A percentile compares a stretch with the other conserved stretches of the same genome.
These are phyloP conservation scores for Aphidius gifuensis DNA, from an alignment of 1,140 invertebrate genomes.

Conservation along the genomic window DNA sequence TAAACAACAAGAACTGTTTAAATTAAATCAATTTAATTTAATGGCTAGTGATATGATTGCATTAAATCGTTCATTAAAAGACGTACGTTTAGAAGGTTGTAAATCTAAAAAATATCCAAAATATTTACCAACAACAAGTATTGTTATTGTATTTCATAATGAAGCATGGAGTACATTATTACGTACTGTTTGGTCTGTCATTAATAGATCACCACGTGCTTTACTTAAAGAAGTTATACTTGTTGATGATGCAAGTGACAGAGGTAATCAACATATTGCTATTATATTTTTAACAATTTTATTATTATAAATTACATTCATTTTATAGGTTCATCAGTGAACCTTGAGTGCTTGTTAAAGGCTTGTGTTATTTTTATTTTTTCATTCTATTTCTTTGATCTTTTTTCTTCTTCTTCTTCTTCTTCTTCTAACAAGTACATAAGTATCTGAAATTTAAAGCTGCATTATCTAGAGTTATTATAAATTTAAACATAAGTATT, in stretches of 20 bases:
- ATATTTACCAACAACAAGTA: slow-evolving; percentile 81
- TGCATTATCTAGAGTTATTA: too few species aligned
- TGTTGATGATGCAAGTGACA: slow-evolving; percentile 93
- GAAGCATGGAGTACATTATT: slow-evolving; percentile 96
- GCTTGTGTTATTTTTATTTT: not conserved
- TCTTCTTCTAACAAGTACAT: too few species aligned
- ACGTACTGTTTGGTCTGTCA: slow-evolving; percentile 94
- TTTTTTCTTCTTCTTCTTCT: too few species aligned
- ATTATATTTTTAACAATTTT: too few species aligned
- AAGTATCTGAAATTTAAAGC: too few species aligned
- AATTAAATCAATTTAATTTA: slow-evolving; percentile 98
- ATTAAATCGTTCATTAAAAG: slow-evolving; percentile 90
- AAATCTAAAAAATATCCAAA: slow-evolving; percentile 74
- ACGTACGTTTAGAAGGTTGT: slow-evolving; percentile 87
- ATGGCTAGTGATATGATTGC: slow-evolving; percentile 97
- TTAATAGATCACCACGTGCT: slow-evolving; percentile 83
- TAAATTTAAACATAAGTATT: too few species aligned
- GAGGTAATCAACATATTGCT: slow-evolving; percentile 59
- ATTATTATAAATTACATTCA: too few species aligned
- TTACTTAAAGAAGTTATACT: slow-evolving; percentile 92
- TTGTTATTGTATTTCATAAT: slow-evolving; percentile 97
- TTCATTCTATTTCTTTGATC: slow-evolving; percentile 16
- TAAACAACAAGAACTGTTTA: slow-evolving; percentile 92
- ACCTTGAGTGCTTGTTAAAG: too few species aligned
- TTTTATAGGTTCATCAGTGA: too few species aligned